These are phyloP conservation scores for Caenorhabditis drosophilae DNA, from an alignment of 2,888 invertebrate species.

Conservation along the genomic window DNA sequence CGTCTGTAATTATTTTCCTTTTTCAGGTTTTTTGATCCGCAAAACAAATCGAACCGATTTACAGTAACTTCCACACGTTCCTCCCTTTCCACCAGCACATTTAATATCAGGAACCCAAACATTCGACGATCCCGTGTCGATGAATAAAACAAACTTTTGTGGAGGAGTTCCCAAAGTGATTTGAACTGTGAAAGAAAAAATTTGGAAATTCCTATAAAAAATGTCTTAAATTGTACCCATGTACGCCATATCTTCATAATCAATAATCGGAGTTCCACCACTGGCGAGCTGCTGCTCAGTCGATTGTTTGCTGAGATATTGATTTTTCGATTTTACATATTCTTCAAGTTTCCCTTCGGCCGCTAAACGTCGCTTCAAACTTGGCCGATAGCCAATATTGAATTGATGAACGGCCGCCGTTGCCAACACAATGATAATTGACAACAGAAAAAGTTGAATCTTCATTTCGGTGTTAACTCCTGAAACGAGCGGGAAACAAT, in stretches of 20 bases:
- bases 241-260: slow-evolving; percentile 51
- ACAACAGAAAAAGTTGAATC: not conserved
- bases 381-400: slow-evolving; percentile 42
- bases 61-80: slow-evolving; percentile 38
- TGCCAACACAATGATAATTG: not conserved
- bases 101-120: slow-evolving; percentile 51
- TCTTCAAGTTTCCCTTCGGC: slow-evolving; percentile 40
- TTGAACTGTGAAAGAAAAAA: slow-evolving; percentile 25
- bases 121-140: slow-evolving; percentile 56
- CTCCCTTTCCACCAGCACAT: slow-evolving; percentile 37
- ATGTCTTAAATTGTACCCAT: slow-evolving; percentile 31
- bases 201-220: not conserved
- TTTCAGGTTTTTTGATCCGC: not conserved
- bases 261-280: slow-evolving; percentile 32
- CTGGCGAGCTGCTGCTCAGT: slow-evolving; percentile 20
- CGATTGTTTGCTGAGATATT: slow-evolving; percentile 9
- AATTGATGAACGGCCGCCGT: slow-evolving; percentile 33
- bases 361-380: slow-evolving; percentile 25
- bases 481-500: no score
- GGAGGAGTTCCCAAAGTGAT: slow-evolving; percentile 55
- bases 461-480: no score
- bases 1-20: slow-evolving; percentile 16
- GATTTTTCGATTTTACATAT: slow-evolving; percentile 20
- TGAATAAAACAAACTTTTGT: slow-evolving; percentile 53
- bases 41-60: slow-evolving; percentile 18